phyloP scores from a whole-genome alignment of 2,797 vertebrate genomes.

The Falco columbarius region DNA sequence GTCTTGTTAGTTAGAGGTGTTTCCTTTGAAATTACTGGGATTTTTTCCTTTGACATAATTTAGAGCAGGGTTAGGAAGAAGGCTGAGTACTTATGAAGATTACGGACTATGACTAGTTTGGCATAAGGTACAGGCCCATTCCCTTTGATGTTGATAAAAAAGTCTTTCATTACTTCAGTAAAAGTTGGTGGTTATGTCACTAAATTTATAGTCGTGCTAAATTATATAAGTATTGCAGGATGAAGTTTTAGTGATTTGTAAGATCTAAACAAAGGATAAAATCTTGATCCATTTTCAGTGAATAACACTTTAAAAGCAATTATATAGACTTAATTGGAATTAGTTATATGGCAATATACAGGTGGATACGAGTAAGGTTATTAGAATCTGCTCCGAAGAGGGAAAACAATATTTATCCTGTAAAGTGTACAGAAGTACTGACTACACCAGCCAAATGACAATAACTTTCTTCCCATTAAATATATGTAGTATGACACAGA shows the following conservation, averaged over 20 bases:
- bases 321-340: background rate
- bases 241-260: background rate
- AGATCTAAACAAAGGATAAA: background rate
- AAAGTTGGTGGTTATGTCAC: background rate
- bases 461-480: background rate
- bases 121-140: background rate
- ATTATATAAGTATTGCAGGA: background rate
- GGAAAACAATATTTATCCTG: background rate
- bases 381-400: background rate
- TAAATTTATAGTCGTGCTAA: background rate
- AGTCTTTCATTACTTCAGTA: background rate
- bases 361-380: background rate
- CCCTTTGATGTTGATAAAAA: background rate
- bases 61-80: background rate
- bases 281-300: background rate
- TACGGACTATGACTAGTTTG: background rate
- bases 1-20: background rate
- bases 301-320: background rate
- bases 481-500: background rate
- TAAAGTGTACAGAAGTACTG: background rate
- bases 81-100: background rate
- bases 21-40: background rate
- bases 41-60: background rate
- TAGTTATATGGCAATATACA: background rate
- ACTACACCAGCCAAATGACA: background rate